These are phyloP conservation scores for Leucophora obtusa DNA, from an alignment of 2,888 invertebrate species.

Conservation along the genomic window DNA sequence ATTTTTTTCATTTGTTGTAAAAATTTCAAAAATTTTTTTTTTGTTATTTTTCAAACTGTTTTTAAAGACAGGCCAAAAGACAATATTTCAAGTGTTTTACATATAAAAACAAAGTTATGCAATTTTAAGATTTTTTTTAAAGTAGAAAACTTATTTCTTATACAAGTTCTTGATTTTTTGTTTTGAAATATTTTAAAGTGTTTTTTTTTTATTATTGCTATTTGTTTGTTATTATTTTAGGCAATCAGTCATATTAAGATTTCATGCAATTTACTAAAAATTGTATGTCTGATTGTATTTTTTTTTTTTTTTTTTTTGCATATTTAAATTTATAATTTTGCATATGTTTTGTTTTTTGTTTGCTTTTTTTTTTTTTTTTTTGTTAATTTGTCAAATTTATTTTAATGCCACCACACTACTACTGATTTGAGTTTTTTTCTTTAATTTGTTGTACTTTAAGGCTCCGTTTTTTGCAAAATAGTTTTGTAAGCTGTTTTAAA, in stretches of 20 bases:
- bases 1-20: slow-evolving; percentile 58
- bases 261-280: slow-evolving; percentile 41
- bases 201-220: slow-evolving; percentile 15
- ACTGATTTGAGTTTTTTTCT: slow-evolving; percentile 32
- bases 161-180: slow-evolving; percentile 11
- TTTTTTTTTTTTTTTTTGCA: slow-evolving; percentile 1
- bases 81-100: slow-evolving; percentile 56
- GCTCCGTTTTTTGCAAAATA: slow-evolving; percentile 17
- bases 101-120: slow-evolving; percentile 33
- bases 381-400: slow-evolving; percentile 63
- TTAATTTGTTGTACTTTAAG: slow-evolving; percentile 20
- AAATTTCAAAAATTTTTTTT: slow-evolving; percentile 52
- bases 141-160: no score
- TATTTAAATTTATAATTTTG: slow-evolving; percentile 16
- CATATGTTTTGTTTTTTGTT: slow-evolving; percentile 16
- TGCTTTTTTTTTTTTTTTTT: slow-evolving; percentile 29
- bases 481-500: slow-evolving; percentile 50
- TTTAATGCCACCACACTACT: slow-evolving; percentile 54
- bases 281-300: slow-evolving; percentile 47
- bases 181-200: slow-evolving; percentile 30
- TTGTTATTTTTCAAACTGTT: slow-evolving; percentile 41
- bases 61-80: neutral
- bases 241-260: slow-evolving; percentile 62
- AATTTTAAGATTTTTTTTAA: neutral
- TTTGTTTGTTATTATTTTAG: slow-evolving; percentile 32